Base-by-base conservation (phyloP, 2,888 invertebrate species). In the Drosophila mimica region DNA sequence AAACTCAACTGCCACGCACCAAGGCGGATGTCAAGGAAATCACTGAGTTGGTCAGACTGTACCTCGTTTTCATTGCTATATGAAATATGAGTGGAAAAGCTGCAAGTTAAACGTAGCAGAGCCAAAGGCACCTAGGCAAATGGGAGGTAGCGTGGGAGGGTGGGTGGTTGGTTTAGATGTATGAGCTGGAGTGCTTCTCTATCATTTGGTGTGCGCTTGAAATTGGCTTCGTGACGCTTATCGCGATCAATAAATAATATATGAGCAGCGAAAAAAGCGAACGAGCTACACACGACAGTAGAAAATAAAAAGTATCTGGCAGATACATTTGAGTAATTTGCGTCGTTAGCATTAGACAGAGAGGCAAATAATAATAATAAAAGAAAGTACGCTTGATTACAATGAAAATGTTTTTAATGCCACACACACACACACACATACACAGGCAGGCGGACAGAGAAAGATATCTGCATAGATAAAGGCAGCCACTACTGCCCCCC, bases 221-320 rank as follows among this genome's bases (percentile, higher is more conserved):
- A 86, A 86, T 86, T 86, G 88, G 90, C 89, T 92, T 92, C 93
- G 93, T 92, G 92, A 89, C 87, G 88, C 89, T 88, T 92, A 92
- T 93, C 93, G 89, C 91, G 92, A 92, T 92, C 92, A 92, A 92
- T 93, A 92, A 93, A 92, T 91, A 91, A 92, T 93, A 91, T 91
- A 92, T 90, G 84, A 86, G 82, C 80, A 70, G 73, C 53, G n/a
- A 53, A 62, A 71, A 33, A 25, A 40, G 40, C 40, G 34, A 64
- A 36, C 46, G 38, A 48, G 38, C 48, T 34, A 61, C 72, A 81
- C 82, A 78, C 82, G 83, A 82, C 76, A 84, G 69, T 64, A 73
- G 75, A 80, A 72, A 79, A 83, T 73, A 83, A 83, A 86, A 88
- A 88, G 83, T 87, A 87, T 82, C 85, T 87, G 73, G 58, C 82